Evolutionary conservation across 2,888 invertebrate genomes (phyloP), one percentile per base, ranked within the genome.

Genomic region (Diarsia rubi): DNA sequence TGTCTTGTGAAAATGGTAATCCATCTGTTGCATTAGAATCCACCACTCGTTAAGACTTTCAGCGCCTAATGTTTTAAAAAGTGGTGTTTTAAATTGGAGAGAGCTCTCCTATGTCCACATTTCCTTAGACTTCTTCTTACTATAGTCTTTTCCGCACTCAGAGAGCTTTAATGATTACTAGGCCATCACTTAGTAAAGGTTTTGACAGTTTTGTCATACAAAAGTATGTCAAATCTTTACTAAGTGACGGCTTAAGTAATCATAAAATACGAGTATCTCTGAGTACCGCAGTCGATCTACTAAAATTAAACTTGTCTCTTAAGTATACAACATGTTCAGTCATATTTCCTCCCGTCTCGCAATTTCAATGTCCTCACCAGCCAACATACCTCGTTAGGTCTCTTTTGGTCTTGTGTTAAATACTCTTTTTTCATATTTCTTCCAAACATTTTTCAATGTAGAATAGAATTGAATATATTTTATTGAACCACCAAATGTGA

Each of bases 341-440:
- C 44, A 63, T 44, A 49, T 44, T 57, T 47, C 47, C 19, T 54
- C 24, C 14, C 42, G 27, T 5, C 9, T 57, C n/a, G 19, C 12
- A 47, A 59, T 67, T 68, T 52, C 14, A 2, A n/a, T 31, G 5
- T 19, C 37, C 44, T 62, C 42, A 31, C 14, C 21, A 31, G 16
- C 19, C 24, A 49, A 19, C 14, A 27, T 44, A 45, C 24, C 19
- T 52, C 27, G 24, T 12, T 69, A n/a, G 11, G 14, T 24, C 8
- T 31, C 52, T 47, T 63, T 71, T 71, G n/a, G 19, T 63, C n/a
- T 24, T 37, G 19, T 42, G 54, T 24, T 69, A 42, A 69, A 47
- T 49, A 37, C 31, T 44, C 21, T n/a, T 9, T 44, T 44, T 54
- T 49, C 16, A 54, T 54, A 63, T 24, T 54, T 59, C 49, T 80